Evolutionary conservation across 2,113 vertebrate species (phyloP).

Genomic region (Bufo gargarizans): DNA sequence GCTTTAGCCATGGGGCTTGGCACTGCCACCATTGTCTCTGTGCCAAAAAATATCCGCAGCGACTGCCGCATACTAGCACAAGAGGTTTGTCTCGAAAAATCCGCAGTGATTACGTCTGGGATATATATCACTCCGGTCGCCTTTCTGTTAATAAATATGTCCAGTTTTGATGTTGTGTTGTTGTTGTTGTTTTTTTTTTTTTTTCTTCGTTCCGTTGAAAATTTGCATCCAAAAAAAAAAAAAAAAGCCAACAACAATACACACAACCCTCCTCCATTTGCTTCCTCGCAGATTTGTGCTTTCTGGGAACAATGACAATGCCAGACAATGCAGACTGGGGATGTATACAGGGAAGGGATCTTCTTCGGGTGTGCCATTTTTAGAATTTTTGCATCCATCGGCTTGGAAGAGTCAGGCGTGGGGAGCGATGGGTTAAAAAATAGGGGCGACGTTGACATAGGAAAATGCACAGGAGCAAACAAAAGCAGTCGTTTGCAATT

Average conservation of each 20-base stretch:
- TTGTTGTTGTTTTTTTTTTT: constrained; percentile 15
- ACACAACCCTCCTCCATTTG: constrained; percentile 1
- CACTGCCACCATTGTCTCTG: constrained; percentile 86
- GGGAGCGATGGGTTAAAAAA: background rate
- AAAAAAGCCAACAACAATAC: background rate
- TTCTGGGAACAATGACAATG: constrained; percentile 26
- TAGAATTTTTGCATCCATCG: background rate
- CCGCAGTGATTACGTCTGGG: constrained; percentile 71
- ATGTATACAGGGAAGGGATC: background rate
- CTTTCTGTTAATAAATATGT: constrained; percentile 56
- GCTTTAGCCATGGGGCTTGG: constrained; percentile 95
- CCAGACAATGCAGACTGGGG: constrained; percentile 21
- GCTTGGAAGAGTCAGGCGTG: background rate
- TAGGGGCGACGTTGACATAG: background rate
- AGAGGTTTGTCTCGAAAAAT: constrained; percentile 84
- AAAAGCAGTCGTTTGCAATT: constrained; percentile 26
- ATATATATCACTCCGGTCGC: constrained; percentile 61
- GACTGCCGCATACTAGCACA: constrained; percentile 89
- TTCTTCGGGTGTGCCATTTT: constrained; percentile 24
- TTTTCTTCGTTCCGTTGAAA: constrained; percentile 12
- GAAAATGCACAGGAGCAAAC: constrained; percentile 16
- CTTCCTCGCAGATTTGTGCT: constrained; percentile 55
- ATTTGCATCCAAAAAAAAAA: constrained; percentile 18
- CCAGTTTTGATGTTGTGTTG: constrained; percentile 32
- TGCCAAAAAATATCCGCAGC: constrained; percentile 97